Percentiles rank a stretch among this genome's conserved stretches.
phyloP scores from a whole-genome alignment of 2,113 vertebrate species.

The Sceloporus tristichus region DNA sequence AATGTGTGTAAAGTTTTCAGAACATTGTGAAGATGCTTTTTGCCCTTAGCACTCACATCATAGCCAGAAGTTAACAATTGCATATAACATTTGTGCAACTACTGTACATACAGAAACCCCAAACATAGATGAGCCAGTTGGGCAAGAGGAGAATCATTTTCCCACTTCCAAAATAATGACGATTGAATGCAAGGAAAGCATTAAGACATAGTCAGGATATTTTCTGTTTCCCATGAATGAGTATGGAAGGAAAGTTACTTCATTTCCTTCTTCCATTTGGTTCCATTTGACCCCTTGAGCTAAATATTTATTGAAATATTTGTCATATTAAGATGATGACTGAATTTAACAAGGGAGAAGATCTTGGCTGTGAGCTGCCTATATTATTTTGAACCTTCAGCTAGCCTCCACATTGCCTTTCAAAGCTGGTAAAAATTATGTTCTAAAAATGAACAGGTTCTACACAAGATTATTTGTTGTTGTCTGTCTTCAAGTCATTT shows the following conservation, averaged over 20 bases:
- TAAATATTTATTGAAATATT: neutral
- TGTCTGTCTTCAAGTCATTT: too few species aligned
- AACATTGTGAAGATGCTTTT: neutral
- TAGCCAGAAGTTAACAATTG: neutral
- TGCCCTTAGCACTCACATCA: neutral
- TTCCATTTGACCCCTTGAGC: neutral
- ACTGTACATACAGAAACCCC: neutral
- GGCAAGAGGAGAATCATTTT: neutral
- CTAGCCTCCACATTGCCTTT: neutral
- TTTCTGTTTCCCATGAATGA: neutral
- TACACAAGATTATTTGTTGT: neutral
- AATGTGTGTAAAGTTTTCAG: neutral
- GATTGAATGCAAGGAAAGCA: neutral
- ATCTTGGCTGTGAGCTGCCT: neutral
- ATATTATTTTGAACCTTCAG: neutral
- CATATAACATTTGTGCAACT: neutral
- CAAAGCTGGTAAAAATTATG: too few species aligned
- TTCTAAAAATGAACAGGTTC: neutral
- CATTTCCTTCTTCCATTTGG: neutral
- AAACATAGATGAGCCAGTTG: neutral
- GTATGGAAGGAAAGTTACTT: neutral
- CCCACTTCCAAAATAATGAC: neutral
- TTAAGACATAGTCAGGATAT: too few species aligned
- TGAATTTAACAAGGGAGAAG: neutral
- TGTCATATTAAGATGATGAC: neutral